phyloP scores from a whole-genome alignment of 2,113 vertebrate species.

The Leptosomus discolor region DNA sequence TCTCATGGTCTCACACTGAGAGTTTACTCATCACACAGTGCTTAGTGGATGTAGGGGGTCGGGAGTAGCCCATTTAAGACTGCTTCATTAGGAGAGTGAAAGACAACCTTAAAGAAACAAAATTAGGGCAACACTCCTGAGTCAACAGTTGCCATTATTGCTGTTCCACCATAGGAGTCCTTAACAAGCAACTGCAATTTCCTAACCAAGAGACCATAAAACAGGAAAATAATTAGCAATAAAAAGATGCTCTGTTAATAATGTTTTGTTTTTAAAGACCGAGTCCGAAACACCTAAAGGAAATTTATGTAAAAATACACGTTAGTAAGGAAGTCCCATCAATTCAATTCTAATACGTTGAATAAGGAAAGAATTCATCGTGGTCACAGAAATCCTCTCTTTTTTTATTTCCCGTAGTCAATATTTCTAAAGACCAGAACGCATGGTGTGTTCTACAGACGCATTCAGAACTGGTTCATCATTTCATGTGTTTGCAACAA shows the following conservation, averaged over 20 bases:
- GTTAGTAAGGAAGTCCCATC: background rate
- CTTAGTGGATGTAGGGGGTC: background rate
- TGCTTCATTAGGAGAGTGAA: conserved; percentile 38
- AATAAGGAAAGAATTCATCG: background rate
- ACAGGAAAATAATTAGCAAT: conserved; percentile 32
- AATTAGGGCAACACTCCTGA: conserved; percentile 42
- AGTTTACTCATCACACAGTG: conserved; percentile 40
- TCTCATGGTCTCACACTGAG: conserved; percentile 35
- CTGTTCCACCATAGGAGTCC: background rate
- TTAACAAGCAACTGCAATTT: background rate
- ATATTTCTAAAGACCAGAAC: background rate
- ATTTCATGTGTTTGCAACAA: background rate
- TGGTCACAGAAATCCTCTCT: rapidly evolving
- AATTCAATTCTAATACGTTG: background rate
- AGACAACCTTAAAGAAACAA: conserved; percentile 41
- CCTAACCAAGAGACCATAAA: background rate
- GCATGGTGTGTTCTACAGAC: background rate
- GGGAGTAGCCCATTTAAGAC: conserved; percentile 13
- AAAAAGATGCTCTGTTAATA: background rate
- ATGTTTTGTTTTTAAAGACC: background rate
- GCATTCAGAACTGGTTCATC: background rate
- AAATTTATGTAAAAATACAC: background rate
- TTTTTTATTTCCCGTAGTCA: background rate
- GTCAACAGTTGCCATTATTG: conserved; percentile 39
- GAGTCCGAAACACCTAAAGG: background rate